phyloP scores from a whole-genome alignment of 2,797 vertebrate genomes.

The Ataeniobius toweri region DNA sequence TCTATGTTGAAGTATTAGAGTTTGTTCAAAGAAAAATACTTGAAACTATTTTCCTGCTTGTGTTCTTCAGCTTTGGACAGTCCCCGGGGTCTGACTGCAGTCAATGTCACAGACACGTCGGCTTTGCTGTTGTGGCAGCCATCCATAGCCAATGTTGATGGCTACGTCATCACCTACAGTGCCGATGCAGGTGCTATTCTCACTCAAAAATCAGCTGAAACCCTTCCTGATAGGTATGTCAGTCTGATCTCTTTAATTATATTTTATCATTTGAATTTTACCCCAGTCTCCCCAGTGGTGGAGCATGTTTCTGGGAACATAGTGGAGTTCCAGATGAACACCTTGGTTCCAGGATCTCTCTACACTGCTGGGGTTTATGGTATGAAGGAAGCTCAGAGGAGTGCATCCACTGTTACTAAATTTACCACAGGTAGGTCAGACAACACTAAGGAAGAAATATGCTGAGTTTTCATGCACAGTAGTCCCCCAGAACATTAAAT shows the following conservation, averaged over 20 bases:
- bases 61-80: slow-evolving; percentile 85
- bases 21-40: not conserved
- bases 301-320: slow-evolving; percentile 89
- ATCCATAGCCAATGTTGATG: slow-evolving; percentile 87
- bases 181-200: slow-evolving; percentile 80
- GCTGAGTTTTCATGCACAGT: not conserved
- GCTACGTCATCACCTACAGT: slow-evolving; percentile 87
- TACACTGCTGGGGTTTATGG: slow-evolving; percentile 86
- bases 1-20: accelerated
- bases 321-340: slow-evolving; percentile 85
- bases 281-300: slow-evolving; percentile 81
- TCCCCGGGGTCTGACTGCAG: slow-evolving; percentile 82
- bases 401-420: slow-evolving; percentile 75
- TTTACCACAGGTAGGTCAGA: slow-evolving; percentile 87
- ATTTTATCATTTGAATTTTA: not conserved
- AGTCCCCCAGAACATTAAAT: not conserved
- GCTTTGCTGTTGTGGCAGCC: slow-evolving; percentile 92
- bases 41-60: slow-evolving; percentile 11
- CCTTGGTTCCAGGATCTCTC: slow-evolving; percentile 84
- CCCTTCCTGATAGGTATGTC: not conserved
- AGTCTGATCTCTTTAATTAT: not conserved
- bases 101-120: slow-evolving; percentile 88
- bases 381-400: slow-evolving; percentile 81
- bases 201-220: not conserved
- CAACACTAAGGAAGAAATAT: not conserved